A percentile compares a stretch with the other conserved stretches of the same genome.
Evolutionary conservation across 2,113 vertebrate genomes (phyloP).

Genomic region (human (Homo sapiens)): GRCh38 chr16:83660501-83661000

Average conservation of each 20-base stretch:
- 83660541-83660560: too few relatives aligned
- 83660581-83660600: too few relatives aligned
- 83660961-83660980: slow-evolving; percentile 63
- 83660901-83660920: not conserved
- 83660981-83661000: slow-evolving; percentile 37
- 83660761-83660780: slow-evolving; percentile 38
- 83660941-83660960: slow-evolving; percentile 12
- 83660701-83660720: not conserved
- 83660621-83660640: not conserved
- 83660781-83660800: slow-evolving; percentile 58
- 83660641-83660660: not conserved
- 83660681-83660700: not conserved
- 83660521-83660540: too few relatives aligned
- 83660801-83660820: slow-evolving; percentile 60
- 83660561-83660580: too few relatives aligned
- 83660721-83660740: not conserved
- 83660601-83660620: not conserved
- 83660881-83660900: slow-evolving; percentile 28
- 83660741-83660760: slow-evolving; percentile 54
- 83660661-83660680: not conserved
- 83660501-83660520: too few relatives aligned
- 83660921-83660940: slow-evolving; percentile 47
- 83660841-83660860: slow-evolving; percentile 57
- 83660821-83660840: slow-evolving; percentile 53
- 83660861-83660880: slow-evolving; percentile 45